These are phyloP conservation scores for Ambastaia sidthimunki DNA, from an alignment of 2,797 vertebrate species.

Conservation along the genomic window DNA sequence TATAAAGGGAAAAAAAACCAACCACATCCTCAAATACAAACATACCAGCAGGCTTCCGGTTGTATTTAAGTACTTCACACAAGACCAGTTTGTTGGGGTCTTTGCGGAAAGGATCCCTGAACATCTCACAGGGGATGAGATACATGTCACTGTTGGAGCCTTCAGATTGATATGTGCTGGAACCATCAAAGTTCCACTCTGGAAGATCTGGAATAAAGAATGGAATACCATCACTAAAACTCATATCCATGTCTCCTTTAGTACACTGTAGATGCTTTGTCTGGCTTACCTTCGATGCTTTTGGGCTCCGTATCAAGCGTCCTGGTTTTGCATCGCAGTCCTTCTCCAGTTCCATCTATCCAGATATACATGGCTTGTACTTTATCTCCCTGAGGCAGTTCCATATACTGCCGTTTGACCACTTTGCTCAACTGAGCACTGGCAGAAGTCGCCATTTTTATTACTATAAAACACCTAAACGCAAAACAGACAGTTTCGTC, in stretches of 20 bases:
- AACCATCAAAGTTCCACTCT: conserved; percentile 98
- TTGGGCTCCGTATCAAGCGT: conserved; percentile 93
- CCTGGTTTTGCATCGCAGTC: conserved; percentile 93
- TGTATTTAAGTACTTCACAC: conserved; percentile 97
- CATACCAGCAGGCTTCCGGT: conserved; percentile 90
- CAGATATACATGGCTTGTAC: conserved; percentile 98
- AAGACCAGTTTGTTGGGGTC: conserved; percentile 97
- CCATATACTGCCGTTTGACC: conserved; percentile 93
- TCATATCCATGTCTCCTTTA: too few relatives aligned
- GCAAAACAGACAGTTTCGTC: neutral
- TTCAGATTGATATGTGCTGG: conserved; percentile 93
- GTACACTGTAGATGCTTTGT: too few relatives aligned
- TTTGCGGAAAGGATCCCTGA: conserved; percentile 94
- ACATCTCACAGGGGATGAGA: conserved; percentile 90
- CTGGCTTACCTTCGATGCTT: conserved; percentile 87
- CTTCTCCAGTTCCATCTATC: conserved; percentile 95
- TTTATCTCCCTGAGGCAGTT: conserved; percentile 90
- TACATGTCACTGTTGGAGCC: conserved; percentile 99
- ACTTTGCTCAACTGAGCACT: conserved; percentile 92
- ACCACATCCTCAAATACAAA: neutral
- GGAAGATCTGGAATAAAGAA: conserved; percentile 82
- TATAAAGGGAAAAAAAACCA: neutral
- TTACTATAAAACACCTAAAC: conserved; percentile 76
- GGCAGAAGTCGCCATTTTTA: conserved; percentile 88
- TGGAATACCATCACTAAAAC: neutral